Base-by-base conservation (phyloP, 2,113 vertebrate genomes). In the Fukomys damarensis region DNA sequence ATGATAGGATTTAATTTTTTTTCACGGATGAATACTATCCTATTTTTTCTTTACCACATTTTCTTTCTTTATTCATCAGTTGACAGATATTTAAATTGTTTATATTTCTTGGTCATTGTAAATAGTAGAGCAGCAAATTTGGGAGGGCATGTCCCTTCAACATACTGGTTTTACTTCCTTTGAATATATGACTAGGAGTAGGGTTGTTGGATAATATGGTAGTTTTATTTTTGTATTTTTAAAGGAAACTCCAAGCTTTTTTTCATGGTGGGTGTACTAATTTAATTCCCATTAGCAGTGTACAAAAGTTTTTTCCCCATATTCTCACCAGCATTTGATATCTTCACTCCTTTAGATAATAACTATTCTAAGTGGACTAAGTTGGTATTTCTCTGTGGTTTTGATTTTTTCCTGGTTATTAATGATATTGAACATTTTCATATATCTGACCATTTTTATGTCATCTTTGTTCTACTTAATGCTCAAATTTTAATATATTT, bases 401-500 rank as follows among this genome's bases (percentile, higher is more conserved):
- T 88, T 59, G 17, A 74, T 59, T 58, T 72, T 56, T 87, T 11
- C 2, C 17, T 32, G 5, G 43, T 87, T 19, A 43, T 41, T 88
- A 59, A 56, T 88, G 68, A 35, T 76, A 11, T 16, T 79, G 38
- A 54, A 3, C 28, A 52, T 35, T 79, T 79, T 79, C 30, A 10
- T 88, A 14, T 30, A 4, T 56, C 24, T 87, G 66, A 8, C 16
- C n/a, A 87, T 19, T 58, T 56, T 6, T 72, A 56, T 41, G 14
- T 87, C 13, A 30, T 58, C 24, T 56, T 41, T 92, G 16, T 89
- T 86, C 85, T 74, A 66, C 68, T 91, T 93, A 86, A 65, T 87
- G 58, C 17, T 14, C 46, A 84, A 52, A 83, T 66, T 84, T 84
- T 95, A 79, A 79, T 77, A 28, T 80, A 83, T 74, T 89, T 87